Base-by-base conservation (phyloP, 2,797 vertebrate genomes). In the Triplophysa yarkandensis region DNA sequence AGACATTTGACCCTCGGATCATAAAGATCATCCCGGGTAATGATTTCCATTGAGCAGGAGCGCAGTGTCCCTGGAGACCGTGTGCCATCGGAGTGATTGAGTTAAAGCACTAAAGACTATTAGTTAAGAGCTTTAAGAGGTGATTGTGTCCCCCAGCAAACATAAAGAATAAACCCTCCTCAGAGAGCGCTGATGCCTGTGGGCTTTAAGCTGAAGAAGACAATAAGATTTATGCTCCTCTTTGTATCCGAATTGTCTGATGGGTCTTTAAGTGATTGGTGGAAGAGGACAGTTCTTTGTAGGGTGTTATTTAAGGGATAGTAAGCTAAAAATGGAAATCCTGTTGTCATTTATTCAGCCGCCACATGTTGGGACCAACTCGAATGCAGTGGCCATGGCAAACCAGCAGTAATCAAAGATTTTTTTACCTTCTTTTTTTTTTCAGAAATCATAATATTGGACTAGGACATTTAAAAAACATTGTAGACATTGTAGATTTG, bases 1-100 rank as follows among this genome's bases (percentile, higher is more conserved):
- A 5, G 39, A 52, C 36, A 57, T 41, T 58, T 32, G 27, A 70
- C 13, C 41, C 27, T 58, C 44, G 13, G 57, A 78, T 61, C 61
- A 55, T 44, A 32, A 13, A 61, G 55, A 55, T 57, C 27, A 74
- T 72, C 34, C 21, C 28, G 34, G 25, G 8, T 52, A 74, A 71
- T 64, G 66, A 75, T 74, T 74, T 82, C 32, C 62, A 14, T 41
- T 67, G 39, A 65, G 66, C 8, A 19, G 39, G 58, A 41, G 16
- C 57, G 17, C 62, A 65, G 25, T 74, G 71, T 69, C 79, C 77
- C 76, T 34, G 32, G 71, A 19, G 71, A 71, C 13, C n/a, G 2
- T n/a, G 57, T 44, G 32, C 30, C 13, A 68, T 71, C 63, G 54
- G 54, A 32, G 44, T 57, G 39, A 32, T 39, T 60, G 71, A 66